Conservation (phyloP, 1,140 invertebrate species). For the Drosophila serrata region DNA sequence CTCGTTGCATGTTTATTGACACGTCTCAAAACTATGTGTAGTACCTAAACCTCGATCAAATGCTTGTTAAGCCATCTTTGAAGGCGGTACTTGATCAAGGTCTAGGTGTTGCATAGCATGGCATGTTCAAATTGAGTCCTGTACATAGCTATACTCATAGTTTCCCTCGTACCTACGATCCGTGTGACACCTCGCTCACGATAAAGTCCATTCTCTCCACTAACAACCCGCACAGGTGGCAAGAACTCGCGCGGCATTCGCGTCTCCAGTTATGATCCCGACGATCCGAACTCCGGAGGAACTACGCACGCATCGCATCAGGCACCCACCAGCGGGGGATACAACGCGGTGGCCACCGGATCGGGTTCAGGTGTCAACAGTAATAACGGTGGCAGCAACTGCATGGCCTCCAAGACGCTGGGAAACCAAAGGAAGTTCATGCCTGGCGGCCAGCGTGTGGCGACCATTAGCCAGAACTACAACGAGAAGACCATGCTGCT, state of each 20-base stretch:
- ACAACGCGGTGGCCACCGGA: conserved; percentile 82
- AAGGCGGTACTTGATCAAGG: not conserved
- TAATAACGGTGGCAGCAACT: conserved; percentile 54
- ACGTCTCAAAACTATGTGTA: not conserved
- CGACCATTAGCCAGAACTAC: conserved; percentile 93
- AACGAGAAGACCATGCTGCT: conserved; percentile 98
- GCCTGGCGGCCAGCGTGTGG: conserved; percentile 88
- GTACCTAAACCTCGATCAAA: conserved; percentile 10
- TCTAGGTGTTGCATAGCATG: conserved; percentile 9
- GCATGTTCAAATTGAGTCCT: conserved; percentile 21
- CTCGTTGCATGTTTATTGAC: conserved; percentile 50
- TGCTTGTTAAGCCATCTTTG: not conserved
- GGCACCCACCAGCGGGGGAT: conserved; percentile 50
- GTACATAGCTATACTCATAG: conserved; percentile 22
- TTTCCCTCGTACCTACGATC: not conserved
- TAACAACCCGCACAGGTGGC: conserved; percentile 85
- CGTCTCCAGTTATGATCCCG: conserved; percentile 89
- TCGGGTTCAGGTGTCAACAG: conserved; percentile 36
- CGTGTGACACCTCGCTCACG: not conserved
- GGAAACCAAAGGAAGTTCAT: conserved; percentile 85
- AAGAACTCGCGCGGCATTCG: conserved; percentile 89
- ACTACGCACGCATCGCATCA: conserved; percentile 63
- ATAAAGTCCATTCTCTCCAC: conserved; percentile 36
- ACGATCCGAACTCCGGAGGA: conserved; percentile 86
- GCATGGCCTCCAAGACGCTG: conserved; percentile 84